A percentile compares a stretch with the other conserved stretches of the same genome.
Conservation (phyloP, 2,113 vertebrate species). For the Zosterops hypoxanthus region DNA sequence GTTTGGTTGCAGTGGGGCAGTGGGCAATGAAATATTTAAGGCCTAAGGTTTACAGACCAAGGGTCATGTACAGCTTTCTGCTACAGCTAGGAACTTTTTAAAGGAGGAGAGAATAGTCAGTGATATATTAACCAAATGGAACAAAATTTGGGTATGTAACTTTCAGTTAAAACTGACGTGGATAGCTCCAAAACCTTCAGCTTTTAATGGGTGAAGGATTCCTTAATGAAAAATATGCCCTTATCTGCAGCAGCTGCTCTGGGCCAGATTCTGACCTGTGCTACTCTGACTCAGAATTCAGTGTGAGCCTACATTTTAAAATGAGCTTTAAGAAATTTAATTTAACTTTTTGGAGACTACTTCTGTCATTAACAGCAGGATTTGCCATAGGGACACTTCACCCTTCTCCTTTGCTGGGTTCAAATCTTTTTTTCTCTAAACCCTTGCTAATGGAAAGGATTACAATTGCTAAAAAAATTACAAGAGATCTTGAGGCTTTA, state of each 20-base stretch:
- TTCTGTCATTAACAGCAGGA: background rate
- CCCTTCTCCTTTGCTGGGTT: background rate
- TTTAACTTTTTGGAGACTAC: background rate
- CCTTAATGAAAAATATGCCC: background rate
- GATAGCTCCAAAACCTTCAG: background rate
- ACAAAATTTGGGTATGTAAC: no score
- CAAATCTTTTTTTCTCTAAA: background rate
- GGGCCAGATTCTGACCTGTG: background rate
- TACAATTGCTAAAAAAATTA: background rate
- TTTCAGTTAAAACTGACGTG: background rate
- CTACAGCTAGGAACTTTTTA: background rate
- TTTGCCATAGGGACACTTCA: background rate
- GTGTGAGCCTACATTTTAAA: background rate
- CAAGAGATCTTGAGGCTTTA: background rate
- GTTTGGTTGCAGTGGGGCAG: background rate
- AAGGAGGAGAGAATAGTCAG: background rate
- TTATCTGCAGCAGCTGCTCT: background rate
- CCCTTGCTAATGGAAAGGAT: background rate
- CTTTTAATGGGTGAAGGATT: background rate
- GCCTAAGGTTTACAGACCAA: background rate
- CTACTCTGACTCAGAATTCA: background rate
- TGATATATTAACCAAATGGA: background rate
- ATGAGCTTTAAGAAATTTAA: background rate
- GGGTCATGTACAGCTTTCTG: background rate
- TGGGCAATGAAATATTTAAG: background rate